Evolutionary conservation across 2,797 vertebrate species (phyloP), one percentile per base, ranked within the genome.

Genomic region (Momotus momota): DNA sequence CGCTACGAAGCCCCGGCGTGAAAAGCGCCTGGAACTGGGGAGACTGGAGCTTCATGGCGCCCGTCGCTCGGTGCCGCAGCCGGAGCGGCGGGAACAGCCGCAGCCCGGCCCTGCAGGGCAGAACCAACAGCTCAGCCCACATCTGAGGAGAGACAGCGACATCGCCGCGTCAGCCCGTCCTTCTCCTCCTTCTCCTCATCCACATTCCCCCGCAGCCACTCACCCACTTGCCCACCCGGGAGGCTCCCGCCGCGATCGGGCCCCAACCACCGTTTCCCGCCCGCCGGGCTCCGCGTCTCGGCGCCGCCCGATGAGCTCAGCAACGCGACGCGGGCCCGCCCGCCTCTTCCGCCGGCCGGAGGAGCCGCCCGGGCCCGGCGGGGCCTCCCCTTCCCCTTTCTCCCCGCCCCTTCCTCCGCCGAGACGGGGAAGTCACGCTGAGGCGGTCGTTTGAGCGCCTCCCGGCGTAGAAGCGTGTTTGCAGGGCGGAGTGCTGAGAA

Each of bases 21-120:
- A 99, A 99, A 67, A 99, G 98, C 22, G 98, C 98, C 97, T 98
- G 97, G 87, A 99, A 99, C 93, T 99, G 98, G 1, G 98, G 98
- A 21, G 98, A 98, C 95, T 99, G 98, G 83, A 99, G 91, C 97
- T 98, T 98, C 99, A 99, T 99, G 9, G 98, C 98, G 86, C 95
- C 97, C 7, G 40, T 52, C n/a, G 69, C 88, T 26, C 94, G 48
- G 33, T 51, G 94, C 91, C 48, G 71, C 72, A 69, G 71, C 38
- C 73, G 87, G 14, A 65, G 65, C 65, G 81, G n/a, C 27, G 31
- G 45, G 25, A 70, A 15, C 90, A 89, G 81, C 71, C 80, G 60
- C 65, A 79, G 69, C 66, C 78, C 69, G 5, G 73, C 90, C 88
- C 95, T 93, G 82, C 67, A 17, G 81, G 91, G 90, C 84, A 74